Percentiles rank a stretch among this genome's conserved stretches.
Evolutionary conservation across 1,140 invertebrate genomes (phyloP).

Genomic region (Pseudoatta argentina): DNA sequence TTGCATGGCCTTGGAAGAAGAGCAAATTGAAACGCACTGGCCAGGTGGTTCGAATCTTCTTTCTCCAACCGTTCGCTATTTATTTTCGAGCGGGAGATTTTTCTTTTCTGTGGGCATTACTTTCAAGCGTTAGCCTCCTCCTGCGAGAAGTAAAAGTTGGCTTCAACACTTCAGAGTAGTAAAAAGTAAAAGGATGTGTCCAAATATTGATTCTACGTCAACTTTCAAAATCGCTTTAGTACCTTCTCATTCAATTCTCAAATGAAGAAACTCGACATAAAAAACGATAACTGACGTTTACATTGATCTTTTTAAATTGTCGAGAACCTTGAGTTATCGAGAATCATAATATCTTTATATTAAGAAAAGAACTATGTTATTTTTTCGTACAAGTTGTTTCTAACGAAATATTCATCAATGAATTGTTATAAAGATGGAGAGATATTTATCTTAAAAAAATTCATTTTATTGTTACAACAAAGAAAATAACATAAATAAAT

Average conservation of each 20-base stretch:
- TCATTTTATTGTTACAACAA: slow-evolving; percentile 6
- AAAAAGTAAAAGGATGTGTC: slow-evolving; percentile 53
- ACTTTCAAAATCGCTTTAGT: slow-evolving; percentile 37
- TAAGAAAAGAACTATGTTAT: background rate
- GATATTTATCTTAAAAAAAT: slow-evolving; percentile 3
- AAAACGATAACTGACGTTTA: slow-evolving; percentile 8
- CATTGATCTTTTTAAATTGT: slow-evolving; percentile 36
- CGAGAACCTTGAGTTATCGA: background rate
- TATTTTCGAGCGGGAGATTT: slow-evolving; percentile 57
- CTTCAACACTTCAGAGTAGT: slow-evolving; percentile 48
- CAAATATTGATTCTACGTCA: slow-evolving; percentile 60
- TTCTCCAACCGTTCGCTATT: slow-evolving; percentile 36
- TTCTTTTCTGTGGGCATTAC: slow-evolving; percentile 55
- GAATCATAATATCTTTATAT: background rate
- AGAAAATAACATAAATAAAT: slow-evolving; percentile 14
- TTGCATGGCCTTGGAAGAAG: slow-evolving; percentile 52
- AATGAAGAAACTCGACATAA: slow-evolving; percentile 18
- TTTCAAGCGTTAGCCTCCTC: slow-evolving; percentile 28
- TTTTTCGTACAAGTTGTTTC: background rate
- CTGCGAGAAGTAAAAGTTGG: slow-evolving; percentile 49
- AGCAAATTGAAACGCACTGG: slow-evolving; percentile 65
- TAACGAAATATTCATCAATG: background rate
- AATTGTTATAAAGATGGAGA: background rate
- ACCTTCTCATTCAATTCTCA: slow-evolving; percentile 35
- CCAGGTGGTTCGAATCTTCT: slow-evolving; percentile 67